Conservation (phyloP, 23 tunicate genomes). For the Ciona savignyi region DNA sequence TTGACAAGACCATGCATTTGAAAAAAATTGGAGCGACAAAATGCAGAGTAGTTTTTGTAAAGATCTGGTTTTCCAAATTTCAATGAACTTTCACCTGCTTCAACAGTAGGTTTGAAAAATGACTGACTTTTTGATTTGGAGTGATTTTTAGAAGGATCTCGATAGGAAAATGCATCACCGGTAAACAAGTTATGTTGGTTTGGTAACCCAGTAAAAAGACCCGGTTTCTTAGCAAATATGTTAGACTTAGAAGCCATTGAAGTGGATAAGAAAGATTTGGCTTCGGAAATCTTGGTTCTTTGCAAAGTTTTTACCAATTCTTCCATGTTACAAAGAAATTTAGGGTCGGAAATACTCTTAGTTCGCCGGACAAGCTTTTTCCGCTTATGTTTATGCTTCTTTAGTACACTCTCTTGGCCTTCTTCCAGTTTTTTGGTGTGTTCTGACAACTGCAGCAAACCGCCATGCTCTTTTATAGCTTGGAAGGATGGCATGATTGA, state of each 20-base stretch:
- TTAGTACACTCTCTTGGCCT: conserved; percentile 6
- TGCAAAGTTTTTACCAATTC: conserved; percentile 18
- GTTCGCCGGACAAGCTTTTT: conserved; percentile 53
- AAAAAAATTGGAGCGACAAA: conserved; percentile 56
- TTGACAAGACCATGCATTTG: conserved; percentile 42
- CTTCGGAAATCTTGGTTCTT: conserved; percentile 9
- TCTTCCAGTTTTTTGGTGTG: conserved; percentile 14
- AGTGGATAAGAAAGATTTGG: not conserved
- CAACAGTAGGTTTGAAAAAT: not conserved
- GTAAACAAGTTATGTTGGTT: not conserved
- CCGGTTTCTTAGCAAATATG: conserved; percentile 2
- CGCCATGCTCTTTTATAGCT: conserved; percentile 63
- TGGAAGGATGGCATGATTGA: conserved; percentile 44
- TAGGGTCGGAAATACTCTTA: conserved; percentile 57
- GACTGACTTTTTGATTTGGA: conserved; percentile 16
- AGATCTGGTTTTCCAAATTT: conserved; percentile 7
- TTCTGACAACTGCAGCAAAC: conserved; percentile 43
- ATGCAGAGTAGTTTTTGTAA: conserved; percentile 24
- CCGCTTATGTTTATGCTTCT: conserved; percentile 79
- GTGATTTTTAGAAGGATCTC: conserved; percentile 28
- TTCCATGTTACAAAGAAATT: conserved; percentile 47
- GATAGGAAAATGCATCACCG: conserved; percentile 12
- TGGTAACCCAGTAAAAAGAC: not conserved
- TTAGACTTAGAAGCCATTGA: conserved; percentile 3
- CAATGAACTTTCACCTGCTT: not conserved